phyloP scores from a whole-genome alignment of 2,113 vertebrate genomes.

The Leiothrix lutea region DNA sequence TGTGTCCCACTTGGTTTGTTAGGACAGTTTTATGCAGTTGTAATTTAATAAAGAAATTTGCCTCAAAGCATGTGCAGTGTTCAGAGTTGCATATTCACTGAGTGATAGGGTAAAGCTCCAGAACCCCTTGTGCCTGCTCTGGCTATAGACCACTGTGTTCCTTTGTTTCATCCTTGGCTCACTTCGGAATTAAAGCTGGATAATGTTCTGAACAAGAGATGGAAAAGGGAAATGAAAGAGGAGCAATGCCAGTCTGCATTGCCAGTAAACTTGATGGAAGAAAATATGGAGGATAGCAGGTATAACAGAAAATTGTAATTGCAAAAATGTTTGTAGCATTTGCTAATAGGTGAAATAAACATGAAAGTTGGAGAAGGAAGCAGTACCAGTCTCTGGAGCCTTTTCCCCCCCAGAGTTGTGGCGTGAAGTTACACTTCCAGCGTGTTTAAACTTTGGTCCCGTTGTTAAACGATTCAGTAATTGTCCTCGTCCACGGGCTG shows the following conservation, averaged over 20 bases:
- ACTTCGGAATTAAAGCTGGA: neutral
- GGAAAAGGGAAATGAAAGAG: neutral
- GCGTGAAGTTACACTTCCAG: neutral
- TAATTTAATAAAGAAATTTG: neutral
- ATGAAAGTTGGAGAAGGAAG: neutral
- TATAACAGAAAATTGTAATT: neutral
- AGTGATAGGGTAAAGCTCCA: neutral
- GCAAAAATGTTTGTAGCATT: neutral
- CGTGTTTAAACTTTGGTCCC: neutral
- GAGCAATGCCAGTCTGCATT: neutral
- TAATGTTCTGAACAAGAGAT: neutral
- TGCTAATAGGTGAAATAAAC: neutral
- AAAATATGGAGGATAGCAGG: neutral
- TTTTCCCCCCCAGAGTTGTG: neutral
- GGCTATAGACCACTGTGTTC: accelerated
- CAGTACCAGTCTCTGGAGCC: neutral
- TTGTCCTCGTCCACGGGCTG: neutral
- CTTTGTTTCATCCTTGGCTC: neutral
- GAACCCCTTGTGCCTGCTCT: neutral
- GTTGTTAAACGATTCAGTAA: neutral
- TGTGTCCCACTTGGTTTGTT: neutral
- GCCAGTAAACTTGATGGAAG: neutral
- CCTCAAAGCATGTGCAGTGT: neutral
- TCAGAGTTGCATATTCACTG: neutral
- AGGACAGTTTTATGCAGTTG: neutral